Evolutionary conservation across 2,113 vertebrate genomes (phyloP), one percentile per base, ranked within the genome.

Genomic region (Synchiropus splendidus): DNA sequence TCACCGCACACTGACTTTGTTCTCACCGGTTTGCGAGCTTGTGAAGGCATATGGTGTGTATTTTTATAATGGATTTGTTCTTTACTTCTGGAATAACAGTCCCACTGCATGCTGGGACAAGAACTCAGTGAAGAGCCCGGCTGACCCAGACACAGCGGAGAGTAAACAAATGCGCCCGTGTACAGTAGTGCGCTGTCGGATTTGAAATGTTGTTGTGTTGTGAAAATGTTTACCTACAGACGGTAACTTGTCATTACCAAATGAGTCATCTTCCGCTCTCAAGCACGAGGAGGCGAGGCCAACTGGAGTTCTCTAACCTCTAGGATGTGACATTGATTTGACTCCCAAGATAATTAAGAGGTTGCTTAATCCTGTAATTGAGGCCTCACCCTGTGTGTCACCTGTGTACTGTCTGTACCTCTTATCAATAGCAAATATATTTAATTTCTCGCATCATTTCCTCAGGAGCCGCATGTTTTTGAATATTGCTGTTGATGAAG

Each of bases 41-140:
- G 35, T 36, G 36, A 21, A 39, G 50, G 56, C 75, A 75, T 69
- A 62, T 74, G 74, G 69, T 48, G 67, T 9, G 51, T 74, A 58
- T 67, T 75, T 78, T 70, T 72, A 65, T 64, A 79, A 74, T 71
- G 67, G 57, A 74, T 71, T 76, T 70, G 61, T 78, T 71, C 64
- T 51, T 67, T 48, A 27, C 64, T 70, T 58, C 37, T 72, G 48
- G 64, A 73, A 69, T 55, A 77, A 78, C 77, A 70, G 64, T 27
- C 61, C 16, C 48, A 63, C 36, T 68, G 51, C 75, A 78, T 67
- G 75, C 77, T 75, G 67, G 48, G 75, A 62, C 74, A 76, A 67
- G 67, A 77, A 73, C 79, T 79, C 59, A 55, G 58, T 66, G n/a
- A n/a, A n/a, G n/a, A n/a, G n/a, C n/a, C n/a, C n/a, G n/a, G 45